phyloP scores from a whole-genome alignment of 2,113 vertebrate species.

The Panthera tigris region DNA sequence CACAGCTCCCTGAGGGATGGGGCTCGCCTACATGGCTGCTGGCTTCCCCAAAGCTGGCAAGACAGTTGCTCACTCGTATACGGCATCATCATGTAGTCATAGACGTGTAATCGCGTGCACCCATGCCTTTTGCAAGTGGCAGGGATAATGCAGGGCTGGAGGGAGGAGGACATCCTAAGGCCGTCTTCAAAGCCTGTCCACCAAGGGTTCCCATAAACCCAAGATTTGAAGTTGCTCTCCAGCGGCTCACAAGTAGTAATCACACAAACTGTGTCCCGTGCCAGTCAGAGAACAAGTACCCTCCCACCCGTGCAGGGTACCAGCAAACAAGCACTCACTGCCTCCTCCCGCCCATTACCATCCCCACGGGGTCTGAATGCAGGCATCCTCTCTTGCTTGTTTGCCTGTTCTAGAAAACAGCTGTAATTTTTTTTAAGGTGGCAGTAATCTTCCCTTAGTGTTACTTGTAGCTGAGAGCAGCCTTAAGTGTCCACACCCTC shows the following conservation, averaged over 20 bases:
- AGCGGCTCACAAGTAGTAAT: background rate
- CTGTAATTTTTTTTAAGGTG: background rate
- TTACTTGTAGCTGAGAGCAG: background rate
- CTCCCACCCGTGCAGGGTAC: background rate
- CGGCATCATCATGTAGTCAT: background rate
- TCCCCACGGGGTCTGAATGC: no score
- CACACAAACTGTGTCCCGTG: background rate
- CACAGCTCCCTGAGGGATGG: background rate
- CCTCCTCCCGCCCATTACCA: background rate
- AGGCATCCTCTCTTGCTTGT: background rate
- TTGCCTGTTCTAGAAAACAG: background rate
- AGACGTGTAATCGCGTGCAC: rapidly evolving
- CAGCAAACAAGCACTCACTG: background rate
- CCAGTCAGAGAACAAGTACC: background rate
- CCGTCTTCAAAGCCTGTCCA: background rate
- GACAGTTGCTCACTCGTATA: no score
- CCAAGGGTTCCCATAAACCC: background rate
- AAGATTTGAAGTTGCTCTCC: background rate
- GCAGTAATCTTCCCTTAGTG: background rate
- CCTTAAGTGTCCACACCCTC: background rate
- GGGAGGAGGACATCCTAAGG: background rate
- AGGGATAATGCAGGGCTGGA: background rate
- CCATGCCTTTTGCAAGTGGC: background rate
- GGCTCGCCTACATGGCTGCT: background rate
- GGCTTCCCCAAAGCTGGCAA: background rate